Evolutionary conservation across 2,888 invertebrate species (phyloP).

Genomic region (Mesodorylaimus sp.): DNA sequence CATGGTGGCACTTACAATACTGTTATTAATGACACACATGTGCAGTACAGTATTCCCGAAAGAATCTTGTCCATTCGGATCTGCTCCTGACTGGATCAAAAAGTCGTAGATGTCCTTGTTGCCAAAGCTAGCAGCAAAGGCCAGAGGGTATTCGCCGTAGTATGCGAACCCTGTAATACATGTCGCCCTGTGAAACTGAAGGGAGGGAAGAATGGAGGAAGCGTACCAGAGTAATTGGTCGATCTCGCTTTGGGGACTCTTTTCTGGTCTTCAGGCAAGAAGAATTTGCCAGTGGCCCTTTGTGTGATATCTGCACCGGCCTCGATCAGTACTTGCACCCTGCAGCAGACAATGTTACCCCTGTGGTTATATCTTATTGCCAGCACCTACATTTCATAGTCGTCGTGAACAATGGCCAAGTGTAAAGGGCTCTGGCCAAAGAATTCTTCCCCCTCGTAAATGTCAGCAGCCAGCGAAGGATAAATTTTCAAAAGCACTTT

Average conservation of each 20-base stretch:
- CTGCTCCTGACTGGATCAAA: constrained; percentile 68
- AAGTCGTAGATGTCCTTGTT: constrained; percentile 93
- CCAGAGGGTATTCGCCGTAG: constrained; percentile 84
- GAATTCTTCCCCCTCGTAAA: constrained; percentile 80
- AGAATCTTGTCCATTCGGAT: constrained; percentile 84
- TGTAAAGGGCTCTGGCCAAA: constrained; percentile 77
- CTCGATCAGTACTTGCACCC: constrained; percentile 73
- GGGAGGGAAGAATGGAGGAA: too few relatives aligned
- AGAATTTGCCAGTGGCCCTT: constrained; percentile 81
- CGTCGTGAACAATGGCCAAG: constrained; percentile 84
- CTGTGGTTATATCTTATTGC: too few relatives aligned
- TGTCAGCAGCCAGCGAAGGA: constrained; percentile 71
- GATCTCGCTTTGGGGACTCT: constrained; percentile 46
- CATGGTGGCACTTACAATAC: constrained; percentile 61
- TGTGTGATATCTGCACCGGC: constrained; percentile 74
- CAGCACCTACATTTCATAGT: constrained; percentile 87
- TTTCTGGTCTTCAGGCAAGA: constrained; percentile 83
- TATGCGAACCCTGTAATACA: constrained; percentile 58
- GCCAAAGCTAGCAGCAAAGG: constrained; percentile 92
- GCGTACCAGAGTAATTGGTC: constrained; percentile 75
- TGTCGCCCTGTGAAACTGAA: too few relatives aligned
- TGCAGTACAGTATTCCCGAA: constrained; percentile 98
- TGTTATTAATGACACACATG: constrained; percentile 95
- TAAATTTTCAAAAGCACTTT: constrained; percentile 72
- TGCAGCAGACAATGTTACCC: too few relatives aligned